These are phyloP conservation scores for Vireo altiloquus DNA, from an alignment of 2,113 vertebrate genomes.

Conservation along the genomic window DNA sequence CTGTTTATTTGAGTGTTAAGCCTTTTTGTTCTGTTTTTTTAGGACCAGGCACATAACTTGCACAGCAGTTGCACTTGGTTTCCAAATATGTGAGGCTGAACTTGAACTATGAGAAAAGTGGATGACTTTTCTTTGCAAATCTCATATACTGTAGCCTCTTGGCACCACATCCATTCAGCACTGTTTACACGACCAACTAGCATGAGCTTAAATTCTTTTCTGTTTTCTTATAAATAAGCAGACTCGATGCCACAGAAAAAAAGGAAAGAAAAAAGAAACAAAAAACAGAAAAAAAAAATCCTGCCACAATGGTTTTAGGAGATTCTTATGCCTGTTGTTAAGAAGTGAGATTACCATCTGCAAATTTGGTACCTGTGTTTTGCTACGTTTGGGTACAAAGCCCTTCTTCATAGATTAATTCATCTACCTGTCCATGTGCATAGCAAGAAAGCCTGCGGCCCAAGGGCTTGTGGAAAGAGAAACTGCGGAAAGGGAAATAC, in stretches of 20 bases:
- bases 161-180: background rate
- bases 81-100: background rate
- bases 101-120: background rate
- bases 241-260: background rate
- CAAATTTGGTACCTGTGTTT: background rate
- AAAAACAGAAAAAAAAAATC: background rate
- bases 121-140: background rate
- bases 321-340: background rate
- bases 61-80: background rate
- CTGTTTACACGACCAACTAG: background rate
- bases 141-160: background rate
- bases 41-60: background rate
- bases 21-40: background rate
- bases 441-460: background rate
- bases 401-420: background rate
- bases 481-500: background rate
- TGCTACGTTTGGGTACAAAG: background rate
- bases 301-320: background rate
- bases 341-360: background rate
- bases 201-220: background rate
- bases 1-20: background rate
- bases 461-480: background rate
- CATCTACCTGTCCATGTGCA: background rate
- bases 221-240: background rate
- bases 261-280: rapidly evolving